Evolutionary conservation across 2,113 vertebrate genomes (phyloP).

Genomic region (Gadus macrocephalus): DNA sequence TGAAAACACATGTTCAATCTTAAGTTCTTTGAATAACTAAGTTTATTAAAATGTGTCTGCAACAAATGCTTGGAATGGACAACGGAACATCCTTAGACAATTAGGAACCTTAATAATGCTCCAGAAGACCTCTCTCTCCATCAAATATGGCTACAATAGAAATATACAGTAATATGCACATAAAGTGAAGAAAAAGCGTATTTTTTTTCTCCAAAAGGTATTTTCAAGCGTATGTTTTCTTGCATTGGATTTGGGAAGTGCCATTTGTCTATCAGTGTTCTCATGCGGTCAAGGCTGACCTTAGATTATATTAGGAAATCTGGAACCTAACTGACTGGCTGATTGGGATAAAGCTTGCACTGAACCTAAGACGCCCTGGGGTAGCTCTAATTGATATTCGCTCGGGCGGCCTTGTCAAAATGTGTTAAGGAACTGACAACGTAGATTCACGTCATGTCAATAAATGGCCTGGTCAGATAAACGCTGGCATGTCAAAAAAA

Average conservation of each 20-base stretch:
- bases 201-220: background rate
- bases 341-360: conserved; percentile 35
- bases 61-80: conserved; percentile 18
- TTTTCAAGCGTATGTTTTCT: conserved; percentile 11
- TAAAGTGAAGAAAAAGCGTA: background rate
- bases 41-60: too few species aligned
- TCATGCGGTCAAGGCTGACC: conserved; percentile 5
- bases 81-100: conserved; percentile 46
- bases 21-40: too few species aligned
- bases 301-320: conserved; percentile 28
- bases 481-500: conserved; percentile 75
- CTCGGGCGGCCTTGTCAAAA: conserved; percentile 65
- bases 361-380: conserved; percentile 39
- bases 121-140: conserved; percentile 38
- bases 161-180: conserved; percentile 9
- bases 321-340: conserved; percentile 27
- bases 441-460: conserved; percentile 74
- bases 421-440: conserved; percentile 77
- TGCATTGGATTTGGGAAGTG: conserved; percentile 17
- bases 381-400: conserved; percentile 76
- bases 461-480: conserved; percentile 75
- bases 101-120: conserved; percentile 43
- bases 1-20: too few species aligned
- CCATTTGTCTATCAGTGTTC: conserved; percentile 2
- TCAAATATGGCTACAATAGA: conserved; percentile 28